Conservation (phyloP, 2,113 vertebrate genomes). For the Melanerpes formicivorus region DNA sequence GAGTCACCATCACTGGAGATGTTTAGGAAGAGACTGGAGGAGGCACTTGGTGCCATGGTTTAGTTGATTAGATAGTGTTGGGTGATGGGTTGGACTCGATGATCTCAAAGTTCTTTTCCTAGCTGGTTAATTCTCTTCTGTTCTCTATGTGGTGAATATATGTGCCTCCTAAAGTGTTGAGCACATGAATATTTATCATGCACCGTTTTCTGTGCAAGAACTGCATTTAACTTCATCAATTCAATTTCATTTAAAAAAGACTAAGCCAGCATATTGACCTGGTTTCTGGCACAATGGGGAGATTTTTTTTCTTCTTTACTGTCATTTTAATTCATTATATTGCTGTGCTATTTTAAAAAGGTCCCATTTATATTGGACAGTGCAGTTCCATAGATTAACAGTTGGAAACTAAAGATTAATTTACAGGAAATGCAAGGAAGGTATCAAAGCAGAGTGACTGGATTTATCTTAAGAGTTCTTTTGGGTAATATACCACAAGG, state of each 20-base stretch:
- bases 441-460: background rate
- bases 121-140: too few species aligned
- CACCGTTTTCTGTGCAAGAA: slow-evolving; percentile 26
- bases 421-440: slow-evolving; percentile 58
- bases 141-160: background rate
- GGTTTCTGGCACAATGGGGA: slow-evolving; percentile 58
- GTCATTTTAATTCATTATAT: slow-evolving; percentile 70
- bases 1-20: too few species aligned
- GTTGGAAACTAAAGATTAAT: slow-evolving; percentile 69
- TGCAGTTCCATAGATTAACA: slow-evolving; percentile 62
- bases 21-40: too few species aligned
- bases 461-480: background rate
- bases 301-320: slow-evolving; percentile 47
- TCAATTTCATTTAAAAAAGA: slow-evolving; percentile 69
- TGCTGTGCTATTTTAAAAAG: slow-evolving; percentile 66
- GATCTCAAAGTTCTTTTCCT: too few species aligned
- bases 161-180: slow-evolving; percentile 46
- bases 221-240: slow-evolving; percentile 61
- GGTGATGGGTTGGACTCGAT: too few species aligned
- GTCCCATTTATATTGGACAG: slow-evolving; percentile 62
- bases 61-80: too few species aligned
- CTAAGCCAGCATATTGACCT: slow-evolving; percentile 66
- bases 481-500: background rate
- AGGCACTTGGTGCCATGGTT: too few species aligned
- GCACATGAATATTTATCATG: slow-evolving; percentile 53